Conservation (phyloP, 2,888 invertebrate species). For the Drosophila atripex region DNA sequence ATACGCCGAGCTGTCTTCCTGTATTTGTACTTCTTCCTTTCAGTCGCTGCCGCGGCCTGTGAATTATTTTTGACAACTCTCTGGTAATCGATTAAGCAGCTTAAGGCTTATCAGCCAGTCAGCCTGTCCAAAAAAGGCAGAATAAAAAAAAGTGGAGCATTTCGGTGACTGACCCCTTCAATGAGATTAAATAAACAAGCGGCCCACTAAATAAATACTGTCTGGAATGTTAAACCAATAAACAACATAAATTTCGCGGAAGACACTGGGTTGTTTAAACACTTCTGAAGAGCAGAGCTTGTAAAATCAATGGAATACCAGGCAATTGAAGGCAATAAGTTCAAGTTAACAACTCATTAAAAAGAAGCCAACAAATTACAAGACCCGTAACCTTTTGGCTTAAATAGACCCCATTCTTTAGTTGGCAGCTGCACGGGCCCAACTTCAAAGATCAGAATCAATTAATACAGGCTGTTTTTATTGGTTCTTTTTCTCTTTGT, state of each 20-base stretch:
- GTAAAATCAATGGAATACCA: neutral
- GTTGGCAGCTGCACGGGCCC: slow-evolving; percentile 52
- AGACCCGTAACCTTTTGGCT: slow-evolving; percentile 30
- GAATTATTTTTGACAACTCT: slow-evolving; percentile 79
- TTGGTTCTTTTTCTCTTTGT: slow-evolving; percentile 27
- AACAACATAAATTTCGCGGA: slow-evolving; percentile 9
- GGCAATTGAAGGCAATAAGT: slow-evolving; percentile 1
- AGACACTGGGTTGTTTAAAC: neutral
- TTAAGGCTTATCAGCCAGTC: slow-evolving; percentile 73
- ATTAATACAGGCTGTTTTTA: slow-evolving; percentile 56
- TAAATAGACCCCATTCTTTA: slow-evolving; percentile 26
- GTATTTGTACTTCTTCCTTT: slow-evolving; percentile 61
- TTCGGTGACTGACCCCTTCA: slow-evolving; percentile 56
- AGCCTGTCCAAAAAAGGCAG: slow-evolving; percentile 22
- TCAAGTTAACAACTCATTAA: slow-evolving; percentile 20
- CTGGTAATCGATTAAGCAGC: slow-evolving; percentile 79
- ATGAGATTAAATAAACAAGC: slow-evolving; percentile 19
- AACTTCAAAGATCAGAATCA: slow-evolving; percentile 62
- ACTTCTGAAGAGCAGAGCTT: neutral
- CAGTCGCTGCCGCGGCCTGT: slow-evolving; percentile 51
- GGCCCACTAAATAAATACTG: slow-evolving; percentile 12
- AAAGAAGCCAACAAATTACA: slow-evolving; percentile 24
- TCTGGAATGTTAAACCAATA: slow-evolving; percentile 7
- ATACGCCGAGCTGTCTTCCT: slow-evolving; percentile 69
- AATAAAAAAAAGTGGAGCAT: slow-evolving; percentile 34